Evolutionary conservation across 2,797 vertebrate species (phyloP).

Genomic region (Sandelia bainsii): DNA sequence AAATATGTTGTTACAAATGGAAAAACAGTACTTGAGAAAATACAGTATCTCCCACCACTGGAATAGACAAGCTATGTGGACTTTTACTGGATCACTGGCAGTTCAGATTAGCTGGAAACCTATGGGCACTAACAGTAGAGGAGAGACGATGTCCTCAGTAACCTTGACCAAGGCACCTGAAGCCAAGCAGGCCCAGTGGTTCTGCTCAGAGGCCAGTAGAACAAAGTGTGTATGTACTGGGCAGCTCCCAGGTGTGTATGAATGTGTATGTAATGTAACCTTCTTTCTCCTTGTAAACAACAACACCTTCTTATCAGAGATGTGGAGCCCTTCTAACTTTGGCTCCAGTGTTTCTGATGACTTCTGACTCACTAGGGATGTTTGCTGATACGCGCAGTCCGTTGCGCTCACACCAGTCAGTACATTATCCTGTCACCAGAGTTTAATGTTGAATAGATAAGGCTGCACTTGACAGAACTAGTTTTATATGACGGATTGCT

Average conservation of each 20-base stretch:
- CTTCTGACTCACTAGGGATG: constrained; percentile 35
- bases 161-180: constrained; percentile 28
- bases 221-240: neutral
- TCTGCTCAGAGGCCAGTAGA: constrained; percentile 5
- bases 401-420: constrained; percentile 21
- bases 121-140: constrained; percentile 8
- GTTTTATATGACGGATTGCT: constrained; percentile 67
- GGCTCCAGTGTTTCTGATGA: constrained; percentile 35
- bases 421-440: constrained; percentile 55
- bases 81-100: constrained; percentile 3
- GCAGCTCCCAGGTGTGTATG: constrained; percentile 25
- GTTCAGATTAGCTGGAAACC: constrained; percentile 12
- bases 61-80: neutral
- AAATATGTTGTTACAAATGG: too few relatives aligned
- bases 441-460: constrained; percentile 55
- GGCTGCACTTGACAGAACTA: constrained; percentile 62
- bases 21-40: too few relatives aligned
- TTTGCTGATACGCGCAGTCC: constrained; percentile 16
- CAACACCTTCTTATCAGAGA: constrained; percentile 44
- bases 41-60: neutral
- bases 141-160: neutral
- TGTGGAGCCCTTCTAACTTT: constrained; percentile 27
- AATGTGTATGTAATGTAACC: constrained; percentile 34
- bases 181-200: neutral
- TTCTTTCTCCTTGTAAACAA: constrained; percentile 55